Evolutionary conservation across 2,888 invertebrate genomes (phyloP).

Genomic region (Saturnia japonica): DNA sequence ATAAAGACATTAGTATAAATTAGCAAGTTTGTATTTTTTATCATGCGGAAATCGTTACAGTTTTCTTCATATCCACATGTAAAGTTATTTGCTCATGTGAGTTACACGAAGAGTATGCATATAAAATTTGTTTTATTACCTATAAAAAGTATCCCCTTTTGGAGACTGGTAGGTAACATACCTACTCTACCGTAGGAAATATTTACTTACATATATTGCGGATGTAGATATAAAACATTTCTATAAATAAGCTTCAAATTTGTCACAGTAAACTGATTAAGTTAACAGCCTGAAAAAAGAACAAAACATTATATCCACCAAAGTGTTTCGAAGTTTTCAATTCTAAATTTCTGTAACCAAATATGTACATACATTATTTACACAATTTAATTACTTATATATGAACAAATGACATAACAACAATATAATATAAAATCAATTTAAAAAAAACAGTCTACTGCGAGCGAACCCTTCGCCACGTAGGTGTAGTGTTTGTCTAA

Average conservation of each 20-base stretch:
- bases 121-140: conserved; percentile 12
- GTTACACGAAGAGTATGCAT: background rate
- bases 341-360: too few species aligned
- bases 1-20: background rate
- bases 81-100: background rate
- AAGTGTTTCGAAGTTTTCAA: too few species aligned
- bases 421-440: too few species aligned
- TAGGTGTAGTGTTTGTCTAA: too few species aligned
- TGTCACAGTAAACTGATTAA: too few species aligned
- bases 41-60: background rate
- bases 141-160: conserved; percentile 7
- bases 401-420: too few species aligned
- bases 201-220: background rate
- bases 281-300: too few species aligned
- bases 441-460: too few species aligned
- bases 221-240: background rate
- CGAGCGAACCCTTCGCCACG: too few species aligned
- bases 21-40: background rate
- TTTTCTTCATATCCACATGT: background rate
- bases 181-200: background rate
- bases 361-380: too few species aligned
- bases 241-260: background rate
- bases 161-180: background rate
- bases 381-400: too few species aligned
- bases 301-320: too few species aligned